Conservation (phyloP, 2,113 vertebrate species). For the Periophthalmus modestus region DNA sequence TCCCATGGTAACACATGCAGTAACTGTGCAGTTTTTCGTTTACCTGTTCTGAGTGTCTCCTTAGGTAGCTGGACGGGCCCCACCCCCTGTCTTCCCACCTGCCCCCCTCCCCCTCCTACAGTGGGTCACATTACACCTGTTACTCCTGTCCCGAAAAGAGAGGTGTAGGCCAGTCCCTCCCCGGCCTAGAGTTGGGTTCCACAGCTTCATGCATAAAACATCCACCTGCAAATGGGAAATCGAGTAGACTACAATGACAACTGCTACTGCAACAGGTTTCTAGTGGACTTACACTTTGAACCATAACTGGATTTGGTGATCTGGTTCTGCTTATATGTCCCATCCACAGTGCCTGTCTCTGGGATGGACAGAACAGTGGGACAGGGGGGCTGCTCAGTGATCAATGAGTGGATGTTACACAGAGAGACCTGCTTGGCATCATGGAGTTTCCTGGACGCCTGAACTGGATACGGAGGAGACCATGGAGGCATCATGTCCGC, state of each 20-base stretch:
- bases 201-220: slow-evolving; percentile 92
- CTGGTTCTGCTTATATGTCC: slow-evolving; percentile 19
- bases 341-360: slow-evolving; percentile 18
- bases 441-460: slow-evolving; percentile 87
- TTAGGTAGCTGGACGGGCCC: background rate
- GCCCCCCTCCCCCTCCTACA: slow-evolving; percentile 22
- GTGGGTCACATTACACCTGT: slow-evolving; percentile 68
- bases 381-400: slow-evolving; percentile 29
- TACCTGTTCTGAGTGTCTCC: background rate
- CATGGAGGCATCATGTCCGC: slow-evolving; percentile 79
- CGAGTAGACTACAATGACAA: slow-evolving; percentile 54
- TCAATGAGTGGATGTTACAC: slow-evolving; percentile 34
- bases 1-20: background rate
- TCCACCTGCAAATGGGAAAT: slow-evolving; percentile 66
- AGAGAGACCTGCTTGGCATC: slow-evolving; percentile 53
- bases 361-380: slow-evolving; percentile 40
- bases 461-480: slow-evolving; percentile 83
- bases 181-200: slow-evolving; percentile 76
- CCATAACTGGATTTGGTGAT: background rate
- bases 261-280: slow-evolving; percentile 26
- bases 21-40: background rate
- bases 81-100: background rate
- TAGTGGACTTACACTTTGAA: background rate
- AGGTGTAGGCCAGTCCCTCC: slow-evolving; percentile 39
- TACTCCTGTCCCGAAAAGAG: slow-evolving; percentile 36